These are phyloP conservation scores for Trematomus bernacchii DNA, from an alignment of 2,797 vertebrate species.

Conservation along the genomic window DNA sequence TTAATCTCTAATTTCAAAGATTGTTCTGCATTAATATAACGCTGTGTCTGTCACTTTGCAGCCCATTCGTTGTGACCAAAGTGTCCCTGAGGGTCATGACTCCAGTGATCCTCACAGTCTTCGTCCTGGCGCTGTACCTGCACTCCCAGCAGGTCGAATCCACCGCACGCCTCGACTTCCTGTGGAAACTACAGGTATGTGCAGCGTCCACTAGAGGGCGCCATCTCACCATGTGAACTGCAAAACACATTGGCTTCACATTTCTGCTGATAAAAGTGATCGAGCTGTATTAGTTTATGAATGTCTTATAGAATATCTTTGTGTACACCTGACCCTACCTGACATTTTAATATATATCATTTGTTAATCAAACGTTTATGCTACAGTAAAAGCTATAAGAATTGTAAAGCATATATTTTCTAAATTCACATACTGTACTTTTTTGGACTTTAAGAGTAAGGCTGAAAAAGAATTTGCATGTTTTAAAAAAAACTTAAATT, in stretches of 20 bases:
- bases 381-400: no score
- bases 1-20: not conserved
- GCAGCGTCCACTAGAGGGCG: constrained; percentile 45
- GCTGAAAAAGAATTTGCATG: no score
- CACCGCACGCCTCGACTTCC: constrained; percentile 96
- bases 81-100: constrained; percentile 94
- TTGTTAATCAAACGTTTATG: not conserved
- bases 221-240: not conserved
- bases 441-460: no score
- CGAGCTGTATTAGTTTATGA: not conserved
- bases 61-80: constrained; percentile 87
- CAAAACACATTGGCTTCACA: not conserved
- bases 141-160: constrained; percentile 97
- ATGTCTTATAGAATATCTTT: not conserved
- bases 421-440: no score
- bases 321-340: not conserved
- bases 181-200: constrained; percentile 96
- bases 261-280: not conserved
- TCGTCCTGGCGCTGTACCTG: constrained; percentile 94
- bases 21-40: constrained; percentile 3
- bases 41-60: constrained; percentile 60
- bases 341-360: not conserved
- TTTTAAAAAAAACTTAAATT: no score
- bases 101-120: constrained; percentile 93
- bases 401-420: no score